Base-by-base conservation (phyloP, 23 tunicate species). In the Ascidia mentula region DNA sequence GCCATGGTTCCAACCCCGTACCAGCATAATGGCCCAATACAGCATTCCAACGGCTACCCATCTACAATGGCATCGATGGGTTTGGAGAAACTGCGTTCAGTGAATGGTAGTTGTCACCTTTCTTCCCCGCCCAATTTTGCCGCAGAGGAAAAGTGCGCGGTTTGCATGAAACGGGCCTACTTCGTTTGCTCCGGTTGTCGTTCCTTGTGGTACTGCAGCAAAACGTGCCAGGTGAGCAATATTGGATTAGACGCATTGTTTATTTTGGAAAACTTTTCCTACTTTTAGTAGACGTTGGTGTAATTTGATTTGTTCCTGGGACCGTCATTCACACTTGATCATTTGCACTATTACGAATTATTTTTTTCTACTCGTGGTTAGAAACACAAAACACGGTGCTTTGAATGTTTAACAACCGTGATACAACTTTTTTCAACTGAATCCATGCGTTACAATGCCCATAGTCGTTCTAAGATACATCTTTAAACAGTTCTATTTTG, bases 111-210 rank as follows among this genome's bases (percentile, higher is more conserved):
- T 20, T 53, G 65, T 28, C 22, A 28, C 28, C 65, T 53, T 53
- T 28, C 65, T 53, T 26, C 13, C 4, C 24, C 65, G 65, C 65
- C 65, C 24, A 26, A 53, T 9, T 28, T 53, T 9, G 38, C 37
- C 38, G 38, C 37, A 1, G 74, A 70, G 37, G 87, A 82, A 74
- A 30, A 34, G 6, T 82, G 87, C 36, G 80, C 71, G 6, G 71
- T 40, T 32, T 82, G 87, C 72, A 60, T 31, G 34, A 77, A 59
- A 20, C 74, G 74, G 46, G 87, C 87, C 2, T 82, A 38, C 46
- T 82, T 82, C 39, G 80, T 82, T 18, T 82, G 87, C 31, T 82
- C 87, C 0, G 87, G 87, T 1, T 82, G 87, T 36, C 34, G 73
- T 31, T 40, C 59, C n/a, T 7, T 59, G 34, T 82, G 87, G 87